These are phyloP conservation scores for Caenorhabditis inopinata DNA, from an alignment of 1,140 invertebrate species.

Conservation along the genomic window DNA sequence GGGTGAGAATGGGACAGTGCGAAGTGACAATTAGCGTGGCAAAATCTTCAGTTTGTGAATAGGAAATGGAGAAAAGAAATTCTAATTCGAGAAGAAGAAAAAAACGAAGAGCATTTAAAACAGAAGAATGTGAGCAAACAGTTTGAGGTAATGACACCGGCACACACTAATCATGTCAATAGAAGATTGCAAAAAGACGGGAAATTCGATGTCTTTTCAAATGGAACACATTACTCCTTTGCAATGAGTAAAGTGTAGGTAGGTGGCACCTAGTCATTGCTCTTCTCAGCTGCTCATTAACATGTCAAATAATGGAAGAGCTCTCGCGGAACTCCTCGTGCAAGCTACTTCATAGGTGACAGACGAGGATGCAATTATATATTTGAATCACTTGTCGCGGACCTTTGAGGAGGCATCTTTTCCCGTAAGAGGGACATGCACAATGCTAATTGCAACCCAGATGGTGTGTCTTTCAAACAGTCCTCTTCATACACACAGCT, in stretches of 20 bases:
- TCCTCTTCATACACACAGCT: neutral
- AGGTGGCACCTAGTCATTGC: no score
- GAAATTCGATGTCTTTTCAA: no score
- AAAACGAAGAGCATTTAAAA: neutral
- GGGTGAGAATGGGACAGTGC: neutral
- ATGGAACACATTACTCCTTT: no score
- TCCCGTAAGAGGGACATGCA: slow-evolving; percentile 8
- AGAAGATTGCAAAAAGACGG: no score
- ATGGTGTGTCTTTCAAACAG: slow-evolving; percentile 23
- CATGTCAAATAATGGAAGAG: slow-evolving; percentile 16
- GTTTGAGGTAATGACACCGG: neutral
- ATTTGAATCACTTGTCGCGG: slow-evolving; percentile 25
- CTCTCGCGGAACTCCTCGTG: no score
- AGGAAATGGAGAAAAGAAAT: neutral
- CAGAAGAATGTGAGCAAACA: no score
- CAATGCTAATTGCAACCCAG: slow-evolving; percentile 32
- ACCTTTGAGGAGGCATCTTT: neutral
- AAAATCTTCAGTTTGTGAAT: neutral
- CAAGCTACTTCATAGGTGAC: slow-evolving; percentile 19
- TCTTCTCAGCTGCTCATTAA: neutral
- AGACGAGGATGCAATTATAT: slow-evolving; percentile 19
- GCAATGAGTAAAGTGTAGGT: no score
- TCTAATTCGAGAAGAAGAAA: neutral
- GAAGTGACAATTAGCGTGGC: neutral
- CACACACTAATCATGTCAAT: neutral